phyloP scores from a whole-genome alignment of 2,888 invertebrate genomes.

The Andrena chrysosceles region DNA sequence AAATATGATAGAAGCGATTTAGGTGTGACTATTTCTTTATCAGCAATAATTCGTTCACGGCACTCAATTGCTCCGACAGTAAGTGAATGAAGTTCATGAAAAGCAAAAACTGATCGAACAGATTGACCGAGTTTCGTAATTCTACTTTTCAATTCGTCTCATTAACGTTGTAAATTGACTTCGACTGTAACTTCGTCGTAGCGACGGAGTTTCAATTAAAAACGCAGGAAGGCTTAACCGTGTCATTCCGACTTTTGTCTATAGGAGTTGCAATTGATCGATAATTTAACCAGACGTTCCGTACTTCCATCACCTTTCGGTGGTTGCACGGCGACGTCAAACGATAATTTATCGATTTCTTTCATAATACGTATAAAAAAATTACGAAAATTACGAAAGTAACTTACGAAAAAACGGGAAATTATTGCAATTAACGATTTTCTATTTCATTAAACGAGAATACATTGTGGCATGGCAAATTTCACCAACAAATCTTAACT shows the following conservation, averaged over 20 bases:
- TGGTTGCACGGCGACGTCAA: neutral
- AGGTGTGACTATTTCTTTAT: neutral
- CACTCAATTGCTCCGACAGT: neutral
- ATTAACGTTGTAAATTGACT: constrained; percentile 18
- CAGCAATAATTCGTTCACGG: neutral
- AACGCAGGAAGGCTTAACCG: neutral
- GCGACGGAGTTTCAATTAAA: constrained; percentile 17
- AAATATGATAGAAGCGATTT: neutral
- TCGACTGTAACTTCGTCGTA: constrained; percentile 1
- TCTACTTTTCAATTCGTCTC: constrained; percentile 4
- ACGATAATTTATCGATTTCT: neutral
- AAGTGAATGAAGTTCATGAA: neutral
- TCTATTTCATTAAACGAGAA: too few species aligned
- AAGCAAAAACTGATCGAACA: neutral
- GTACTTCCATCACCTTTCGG: too few species aligned
- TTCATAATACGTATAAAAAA: too few species aligned
- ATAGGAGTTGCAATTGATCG: neutral
- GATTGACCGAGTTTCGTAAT: constrained; percentile 5
- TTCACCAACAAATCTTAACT: too few species aligned
- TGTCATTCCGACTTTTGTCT: neutral
- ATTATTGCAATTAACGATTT: too few species aligned
- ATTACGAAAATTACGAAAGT: too few species aligned
- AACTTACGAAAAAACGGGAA: too few species aligned
- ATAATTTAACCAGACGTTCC: neutral
- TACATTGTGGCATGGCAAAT: too few species aligned